Evolutionary conservation across 2,113 vertebrate genomes (phyloP), one percentile per base, ranked within the genome.

Genomic region (Triplophysa siluroides): DNA sequence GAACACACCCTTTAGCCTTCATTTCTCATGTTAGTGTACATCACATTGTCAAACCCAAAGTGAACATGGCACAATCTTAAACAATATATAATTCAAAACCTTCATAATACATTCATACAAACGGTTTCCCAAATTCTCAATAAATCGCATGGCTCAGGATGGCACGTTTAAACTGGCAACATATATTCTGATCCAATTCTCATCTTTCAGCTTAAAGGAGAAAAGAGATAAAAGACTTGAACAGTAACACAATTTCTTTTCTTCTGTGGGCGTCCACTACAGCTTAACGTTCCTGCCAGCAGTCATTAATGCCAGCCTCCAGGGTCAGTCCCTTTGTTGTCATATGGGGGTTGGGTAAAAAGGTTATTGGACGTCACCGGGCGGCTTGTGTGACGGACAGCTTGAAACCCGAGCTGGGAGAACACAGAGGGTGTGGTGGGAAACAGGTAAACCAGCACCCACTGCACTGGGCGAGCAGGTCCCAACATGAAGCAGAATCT

Each of bases 401-500:
- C 80, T 54, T 81, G 84, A 81, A 85, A 86, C 83, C 67, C 29
- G 82, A 85, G 74, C 84, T 81, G 71, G 73, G 75, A 74, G 71
- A 84, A 76, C 80, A 79, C 72, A 64, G 26, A 45, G 84, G 86
- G 86, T 84, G 86, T 87, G 86, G 84, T 85, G 78, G 72, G 83
- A 79, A 75, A 79, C 83, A 82, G 78, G 79, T 85, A 85, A 84
- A 76, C 65, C 82, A 77, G 54, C 63, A 78, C 67, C 65, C 74
- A 29, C 24, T 69, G 54, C 33, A 73, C 56, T 76, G 66, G 73
- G 69, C 60, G 26, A 76, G 75, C 86, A 83, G 76, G 86, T 75
- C 77, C 67, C 43, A 41, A 72, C 86, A 70, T 85, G 85, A 75
- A 70, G 74, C 81, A 81, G 78, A 83, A 83, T 84, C 78, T 76